These are phyloP conservation scores for Drosophila arizonae DNA, from an alignment of 1,140 invertebrate species.

Conservation along the genomic window DNA sequence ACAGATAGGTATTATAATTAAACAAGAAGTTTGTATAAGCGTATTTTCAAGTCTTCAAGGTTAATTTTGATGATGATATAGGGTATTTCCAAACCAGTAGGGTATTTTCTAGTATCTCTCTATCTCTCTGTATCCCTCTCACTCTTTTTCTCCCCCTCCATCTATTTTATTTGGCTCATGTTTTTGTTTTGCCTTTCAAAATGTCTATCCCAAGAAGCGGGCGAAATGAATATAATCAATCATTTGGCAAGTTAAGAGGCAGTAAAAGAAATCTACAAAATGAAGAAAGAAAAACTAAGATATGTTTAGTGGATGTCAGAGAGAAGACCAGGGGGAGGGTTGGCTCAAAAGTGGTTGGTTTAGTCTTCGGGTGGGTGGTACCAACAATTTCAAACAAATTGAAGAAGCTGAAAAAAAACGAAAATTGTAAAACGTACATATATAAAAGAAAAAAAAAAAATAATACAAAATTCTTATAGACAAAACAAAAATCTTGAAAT, in stretches of 20 bases:
- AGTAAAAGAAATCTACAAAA: slow-evolving; percentile 10
- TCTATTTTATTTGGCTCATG: not conserved
- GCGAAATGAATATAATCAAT: slow-evolving; percentile 47
- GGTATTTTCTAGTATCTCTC: too few species aligned
- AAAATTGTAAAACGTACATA: not conserved
- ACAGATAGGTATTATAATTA: too few species aligned
- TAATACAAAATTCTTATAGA: slow-evolving; percentile 33
- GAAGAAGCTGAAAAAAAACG: not conserved
- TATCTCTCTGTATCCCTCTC: too few species aligned
- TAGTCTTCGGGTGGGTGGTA: not conserved
- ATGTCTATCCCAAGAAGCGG: not conserved
- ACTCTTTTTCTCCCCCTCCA: not conserved
- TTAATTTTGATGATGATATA: too few species aligned
- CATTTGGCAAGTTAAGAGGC: slow-evolving; percentile 28
- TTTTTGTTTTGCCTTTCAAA: not conserved
- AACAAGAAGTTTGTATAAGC: too few species aligned
- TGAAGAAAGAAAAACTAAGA: slow-evolving; percentile 5
- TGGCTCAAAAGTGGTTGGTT: too few species aligned
- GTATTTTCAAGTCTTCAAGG: too few species aligned
- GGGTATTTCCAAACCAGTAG: too few species aligned
- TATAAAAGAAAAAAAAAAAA: slow-evolving; percentile 30
- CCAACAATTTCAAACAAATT: slow-evolving; percentile 12
- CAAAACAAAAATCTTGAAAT: slow-evolving; percentile 30
- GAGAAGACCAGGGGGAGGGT: not conserved
- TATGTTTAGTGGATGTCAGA: not conserved